Evolutionary conservation across 2,888 invertebrate species (phyloP).

Genomic region (Scaptomyza caliginosa): DNA sequence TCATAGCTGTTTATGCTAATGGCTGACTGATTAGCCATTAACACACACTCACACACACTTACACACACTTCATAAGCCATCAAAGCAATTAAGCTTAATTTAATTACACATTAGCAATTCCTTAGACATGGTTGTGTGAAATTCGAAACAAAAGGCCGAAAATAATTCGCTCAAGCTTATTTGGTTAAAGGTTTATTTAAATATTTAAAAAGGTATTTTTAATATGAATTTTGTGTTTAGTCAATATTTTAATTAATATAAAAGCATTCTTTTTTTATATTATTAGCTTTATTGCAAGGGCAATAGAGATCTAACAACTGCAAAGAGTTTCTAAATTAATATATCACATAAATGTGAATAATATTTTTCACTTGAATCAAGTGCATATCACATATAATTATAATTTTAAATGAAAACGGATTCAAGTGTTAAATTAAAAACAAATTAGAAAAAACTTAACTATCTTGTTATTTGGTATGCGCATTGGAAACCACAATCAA

Average conservation of each 20-base stretch:
- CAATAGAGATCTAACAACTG: background rate
- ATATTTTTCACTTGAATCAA: conserved; percentile 1
- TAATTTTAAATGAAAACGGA: background rate
- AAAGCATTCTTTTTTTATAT: too few relatives aligned
- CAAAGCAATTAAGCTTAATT: background rate
- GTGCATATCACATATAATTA: conserved; percentile 7
- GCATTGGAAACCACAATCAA: conserved; percentile 24
- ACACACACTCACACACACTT: background rate
- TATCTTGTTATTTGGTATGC: background rate
- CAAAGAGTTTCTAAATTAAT: background rate
- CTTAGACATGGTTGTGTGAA: background rate
- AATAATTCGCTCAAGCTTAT: background rate
- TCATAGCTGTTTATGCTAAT: background rate
- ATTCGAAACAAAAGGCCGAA: background rate
- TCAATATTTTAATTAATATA: too few relatives aligned
- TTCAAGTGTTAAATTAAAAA: conserved; percentile 27
- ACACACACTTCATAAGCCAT: background rate
- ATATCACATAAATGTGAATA: background rate
- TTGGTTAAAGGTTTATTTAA: background rate
- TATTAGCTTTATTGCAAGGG: too few relatives aligned
- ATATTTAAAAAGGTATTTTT: too few relatives aligned
- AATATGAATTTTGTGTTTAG: too few relatives aligned
- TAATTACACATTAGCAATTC: background rate
- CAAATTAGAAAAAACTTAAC: conserved; percentile 11
- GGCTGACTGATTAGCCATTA: background rate